Conservation (phyloP, 2,888 invertebrate species). For the Aphelenchoides bicaudatus region DNA sequence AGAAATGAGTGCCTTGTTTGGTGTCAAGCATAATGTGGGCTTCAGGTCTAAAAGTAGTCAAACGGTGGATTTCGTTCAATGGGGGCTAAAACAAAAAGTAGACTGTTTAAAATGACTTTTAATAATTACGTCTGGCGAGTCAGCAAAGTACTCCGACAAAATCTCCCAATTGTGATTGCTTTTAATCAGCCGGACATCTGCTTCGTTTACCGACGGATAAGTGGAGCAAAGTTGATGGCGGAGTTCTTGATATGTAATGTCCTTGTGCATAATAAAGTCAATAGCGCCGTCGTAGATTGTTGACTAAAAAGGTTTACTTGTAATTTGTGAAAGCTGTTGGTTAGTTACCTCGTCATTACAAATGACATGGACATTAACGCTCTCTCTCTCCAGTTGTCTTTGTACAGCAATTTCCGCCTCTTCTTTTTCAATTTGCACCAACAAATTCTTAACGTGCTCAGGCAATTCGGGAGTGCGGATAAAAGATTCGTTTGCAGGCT, state of each 20-base stretch:
- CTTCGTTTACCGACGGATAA: not conserved
- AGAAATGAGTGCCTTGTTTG: slow-evolving; percentile 10
- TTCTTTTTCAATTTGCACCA: slow-evolving; percentile 69
- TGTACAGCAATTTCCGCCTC: slow-evolving; percentile 66
- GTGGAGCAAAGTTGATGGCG: not conserved
- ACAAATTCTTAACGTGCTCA: slow-evolving; percentile 70
- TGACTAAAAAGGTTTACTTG: no score
- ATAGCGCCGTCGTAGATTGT: slow-evolving; percentile 6
- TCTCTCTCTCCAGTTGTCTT: slow-evolving; percentile 27
- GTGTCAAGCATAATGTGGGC: slow-evolving; percentile 25
- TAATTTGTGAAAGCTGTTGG: no score
- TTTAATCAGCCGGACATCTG: slow-evolving; percentile 6
- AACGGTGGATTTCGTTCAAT: not conserved
- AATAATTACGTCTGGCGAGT: not conserved
- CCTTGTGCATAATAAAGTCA: slow-evolving; percentile 19
- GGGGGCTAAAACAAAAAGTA: slow-evolving; percentile 4
- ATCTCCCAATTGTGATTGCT: slow-evolving; percentile 16
- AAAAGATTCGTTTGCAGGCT: slow-evolving; percentile 62
- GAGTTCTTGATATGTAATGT: slow-evolving; percentile 19
- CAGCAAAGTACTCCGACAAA: not conserved
- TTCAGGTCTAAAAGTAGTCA: slow-evolving; percentile 1
- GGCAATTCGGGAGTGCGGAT: slow-evolving; percentile 73
- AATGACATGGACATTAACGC: slow-evolving; percentile 28
- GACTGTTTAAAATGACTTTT: not conserved
- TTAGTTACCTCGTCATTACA: slow-evolving; percentile 38